Evolutionary conservation across 2,113 vertebrate species (phyloP).

Genomic region (Bos indicus): DNA sequence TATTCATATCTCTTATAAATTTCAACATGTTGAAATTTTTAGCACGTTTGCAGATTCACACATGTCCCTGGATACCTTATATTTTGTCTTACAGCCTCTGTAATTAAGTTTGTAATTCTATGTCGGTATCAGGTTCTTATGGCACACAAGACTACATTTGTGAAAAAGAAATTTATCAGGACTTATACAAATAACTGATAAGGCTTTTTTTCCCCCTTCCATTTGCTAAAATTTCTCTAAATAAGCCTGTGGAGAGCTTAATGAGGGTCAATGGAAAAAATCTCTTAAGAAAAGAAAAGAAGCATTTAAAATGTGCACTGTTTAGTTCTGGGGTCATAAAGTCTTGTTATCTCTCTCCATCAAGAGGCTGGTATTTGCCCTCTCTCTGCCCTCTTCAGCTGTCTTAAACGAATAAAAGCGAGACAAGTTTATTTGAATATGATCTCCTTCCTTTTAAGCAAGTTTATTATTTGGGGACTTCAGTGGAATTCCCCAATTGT

Average conservation of each 20-base stretch:
- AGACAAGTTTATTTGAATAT: conserved; percentile 74
- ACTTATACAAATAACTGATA: conserved; percentile 34
- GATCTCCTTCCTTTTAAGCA: conserved; percentile 64
- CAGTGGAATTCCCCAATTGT: conserved; percentile 58
- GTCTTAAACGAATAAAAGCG: conserved; percentile 67
- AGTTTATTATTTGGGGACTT: conserved; percentile 65
- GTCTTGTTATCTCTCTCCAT: conserved; percentile 69
- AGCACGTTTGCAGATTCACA: not conserved
- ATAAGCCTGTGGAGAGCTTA: conserved; percentile 72
- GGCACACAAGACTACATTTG: not conserved
- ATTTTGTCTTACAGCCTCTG: not conserved
- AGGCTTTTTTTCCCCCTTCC: not conserved
- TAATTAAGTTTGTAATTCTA: not conserved
- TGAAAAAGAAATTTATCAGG: conserved; percentile 27
- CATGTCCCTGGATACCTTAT: not conserved
- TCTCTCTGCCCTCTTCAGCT: conserved; percentile 70
- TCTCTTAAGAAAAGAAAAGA: conserved; percentile 70
- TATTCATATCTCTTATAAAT: not conserved
- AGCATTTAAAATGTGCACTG: conserved; percentile 75
- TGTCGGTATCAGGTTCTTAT: not conserved
- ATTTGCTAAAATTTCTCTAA: conserved; percentile 71
- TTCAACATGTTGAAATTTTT: not conserved
- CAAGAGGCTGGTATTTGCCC: conserved; percentile 76
- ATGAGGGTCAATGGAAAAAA: conserved; percentile 75
- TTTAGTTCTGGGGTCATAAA: conserved; percentile 77